phyloP scores from a whole-genome alignment of 2,113 vertebrate genomes.

The Loxodonta africana region DNA sequence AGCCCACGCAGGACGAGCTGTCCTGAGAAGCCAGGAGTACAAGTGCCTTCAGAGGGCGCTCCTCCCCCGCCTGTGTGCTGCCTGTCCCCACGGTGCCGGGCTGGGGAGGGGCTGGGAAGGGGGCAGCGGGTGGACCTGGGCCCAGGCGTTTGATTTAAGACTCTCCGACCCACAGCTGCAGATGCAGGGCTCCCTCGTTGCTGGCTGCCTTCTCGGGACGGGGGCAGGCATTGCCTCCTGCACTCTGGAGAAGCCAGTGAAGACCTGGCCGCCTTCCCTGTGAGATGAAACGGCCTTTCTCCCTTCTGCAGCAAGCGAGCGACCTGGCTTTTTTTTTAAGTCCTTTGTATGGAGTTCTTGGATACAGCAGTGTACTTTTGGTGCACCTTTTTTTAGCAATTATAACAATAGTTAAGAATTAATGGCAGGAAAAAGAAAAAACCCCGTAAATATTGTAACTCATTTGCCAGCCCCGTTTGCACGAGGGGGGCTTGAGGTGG shows the following conservation, averaged over 20 bases:
- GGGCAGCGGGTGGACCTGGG: conserved; percentile 73
- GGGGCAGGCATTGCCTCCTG: conserved; percentile 66
- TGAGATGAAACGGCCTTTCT: conserved; percentile 38
- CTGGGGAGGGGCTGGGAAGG: neutral
- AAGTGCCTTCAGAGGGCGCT: conserved; percentile 89
- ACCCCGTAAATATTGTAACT: neutral
- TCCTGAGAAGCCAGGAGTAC: conserved; percentile 88
- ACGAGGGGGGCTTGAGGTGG: conserved; percentile 70
- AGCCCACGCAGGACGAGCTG: neutral
- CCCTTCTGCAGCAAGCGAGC: conserved; percentile 61
- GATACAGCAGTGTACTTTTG: conserved; percentile 74
- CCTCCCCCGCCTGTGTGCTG: conserved; percentile 77
- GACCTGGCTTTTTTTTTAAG: conserved; percentile 69
- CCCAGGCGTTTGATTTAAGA: conserved; percentile 75
- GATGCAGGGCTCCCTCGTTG: conserved; percentile 73
- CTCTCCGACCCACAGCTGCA: conserved; percentile 64
- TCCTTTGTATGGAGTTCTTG: conserved; percentile 77
- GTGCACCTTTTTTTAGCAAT: conserved; percentile 80
- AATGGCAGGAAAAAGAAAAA: conserved; percentile 65
- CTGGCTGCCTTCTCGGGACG: conserved; percentile 61
- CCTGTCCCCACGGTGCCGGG: conserved; percentile 60
- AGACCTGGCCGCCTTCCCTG: conserved; percentile 33
- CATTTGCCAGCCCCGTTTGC: conserved; percentile 75
- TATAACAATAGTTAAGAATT: conserved; percentile 75
- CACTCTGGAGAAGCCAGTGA: conserved; percentile 61